Conservation (phyloP, 2,113 vertebrate species). For the Hyaena hyaena region DNA sequence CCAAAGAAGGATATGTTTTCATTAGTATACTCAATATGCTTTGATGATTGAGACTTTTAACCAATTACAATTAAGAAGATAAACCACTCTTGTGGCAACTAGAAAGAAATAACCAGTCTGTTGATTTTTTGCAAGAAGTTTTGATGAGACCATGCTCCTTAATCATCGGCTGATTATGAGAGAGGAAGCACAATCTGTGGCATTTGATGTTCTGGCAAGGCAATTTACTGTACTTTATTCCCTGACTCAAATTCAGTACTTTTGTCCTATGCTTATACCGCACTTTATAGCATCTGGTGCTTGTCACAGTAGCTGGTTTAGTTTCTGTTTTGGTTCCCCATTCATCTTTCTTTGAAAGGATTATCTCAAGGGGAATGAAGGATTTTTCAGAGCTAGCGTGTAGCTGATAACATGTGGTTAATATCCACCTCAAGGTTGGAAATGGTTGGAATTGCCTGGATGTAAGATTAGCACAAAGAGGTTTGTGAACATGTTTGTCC, state of each 20-base stretch:
- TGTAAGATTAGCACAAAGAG: not conserved
- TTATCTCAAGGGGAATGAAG: constrained; percentile 18
- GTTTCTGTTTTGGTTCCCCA: not conserved
- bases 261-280: constrained; percentile 38
- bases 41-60: constrained; percentile 46
- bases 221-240: constrained; percentile 77
- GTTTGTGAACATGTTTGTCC: constrained; percentile 44
- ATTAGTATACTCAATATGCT: not conserved
- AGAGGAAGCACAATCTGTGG: constrained; percentile 64
- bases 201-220: constrained; percentile 65
- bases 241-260: constrained; percentile 66
- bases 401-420: not conserved
- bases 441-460: rapidly evolving
- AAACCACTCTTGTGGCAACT: constrained; percentile 56
- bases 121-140: constrained; percentile 58
- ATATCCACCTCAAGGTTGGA: not conserved
- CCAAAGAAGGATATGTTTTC: not conserved
- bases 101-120: constrained; percentile 67
- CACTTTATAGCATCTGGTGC: constrained; percentile 78
- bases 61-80: constrained; percentile 69
- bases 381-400: constrained; percentile 43
- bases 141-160: constrained; percentile 79
- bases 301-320: not conserved
- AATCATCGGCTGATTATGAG: constrained; percentile 74
- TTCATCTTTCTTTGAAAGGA: constrained; percentile 1